These are phyloP conservation scores for Mellilla xanthometata DNA, from an alignment of 2,888 invertebrate species.

Conservation along the genomic window DNA sequence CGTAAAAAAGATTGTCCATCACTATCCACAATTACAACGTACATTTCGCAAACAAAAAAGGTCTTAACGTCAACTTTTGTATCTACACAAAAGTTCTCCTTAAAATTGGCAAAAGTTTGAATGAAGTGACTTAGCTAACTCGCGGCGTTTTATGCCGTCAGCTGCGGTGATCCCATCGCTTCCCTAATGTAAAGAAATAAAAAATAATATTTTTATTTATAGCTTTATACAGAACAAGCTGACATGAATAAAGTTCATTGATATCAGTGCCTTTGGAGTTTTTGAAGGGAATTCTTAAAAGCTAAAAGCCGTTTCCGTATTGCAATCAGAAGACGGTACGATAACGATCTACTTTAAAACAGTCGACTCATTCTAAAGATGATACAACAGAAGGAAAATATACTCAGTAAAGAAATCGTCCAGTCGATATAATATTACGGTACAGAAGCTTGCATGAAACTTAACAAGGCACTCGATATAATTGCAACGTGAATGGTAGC, in stretches of 20 bases:
- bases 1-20: conserved; percentile 44
- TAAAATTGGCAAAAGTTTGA: conserved; percentile 76
- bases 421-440: conserved; percentile 23
- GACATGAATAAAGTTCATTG: conserved; percentile 29
- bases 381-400: conserved; percentile 16
- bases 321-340: conserved; percentile 18
- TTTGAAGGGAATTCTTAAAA: conserved; percentile 14
- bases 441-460: conserved; percentile 22
- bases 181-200: conserved; percentile 68
- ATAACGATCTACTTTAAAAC: conserved; percentile 20
- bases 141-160: conserved; percentile 67
- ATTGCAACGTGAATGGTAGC: conserved; percentile 48
- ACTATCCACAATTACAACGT: conserved; percentile 56
- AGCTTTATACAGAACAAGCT: conserved; percentile 46
- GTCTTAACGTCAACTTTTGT: conserved; percentile 60
- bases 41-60: conserved; percentile 58
- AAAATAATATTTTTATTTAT: conserved; percentile 68
- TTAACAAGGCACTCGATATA: conserved; percentile 37
- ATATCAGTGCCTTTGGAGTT: conserved; percentile 15
- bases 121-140: conserved; percentile 74
- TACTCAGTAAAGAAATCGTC: conserved; percentile 18
- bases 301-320: conserved; percentile 18
- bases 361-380: conserved; percentile 20
- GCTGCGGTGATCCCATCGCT: conserved; percentile 75
- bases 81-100: conserved; percentile 65